Percentiles rank a stretch among this genome's conserved stretches.
Evolutionary conservation across 2,888 invertebrate genomes (phyloP).

Genomic region (Orthosia cruda): DNA sequence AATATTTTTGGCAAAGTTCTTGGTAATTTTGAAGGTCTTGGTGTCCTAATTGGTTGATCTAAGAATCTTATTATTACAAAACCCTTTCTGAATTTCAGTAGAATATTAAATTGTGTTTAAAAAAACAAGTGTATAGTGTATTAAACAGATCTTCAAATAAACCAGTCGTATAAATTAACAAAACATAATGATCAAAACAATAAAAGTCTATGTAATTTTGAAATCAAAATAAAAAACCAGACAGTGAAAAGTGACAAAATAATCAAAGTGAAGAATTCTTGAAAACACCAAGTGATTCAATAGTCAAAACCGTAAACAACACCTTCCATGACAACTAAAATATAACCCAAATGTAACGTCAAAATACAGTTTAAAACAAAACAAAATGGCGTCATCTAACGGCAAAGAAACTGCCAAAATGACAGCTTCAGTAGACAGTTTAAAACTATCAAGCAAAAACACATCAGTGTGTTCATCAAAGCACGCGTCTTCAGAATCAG

Average conservation of each 20-base stretch:
- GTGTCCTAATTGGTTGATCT: not conserved
- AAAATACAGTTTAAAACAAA: slow-evolving; percentile 38
- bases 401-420: slow-evolving; percentile 87
- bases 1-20: slow-evolving; percentile 12
- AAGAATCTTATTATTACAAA: not conserved
- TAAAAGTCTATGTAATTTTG: not conserved
- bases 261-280: not conserved
- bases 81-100: not conserved
- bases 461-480: slow-evolving; percentile 86
- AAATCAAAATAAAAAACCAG: not conserved
- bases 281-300: not conserved
- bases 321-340: not conserved
- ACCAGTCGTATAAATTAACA: not conserved
- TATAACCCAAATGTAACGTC: not conserved
- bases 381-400: slow-evolving; percentile 87
- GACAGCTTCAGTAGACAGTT: slow-evolving; percentile 88
- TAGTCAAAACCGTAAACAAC: not conserved
- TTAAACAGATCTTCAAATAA: not conserved
- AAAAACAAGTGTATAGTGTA: not conserved
- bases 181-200: not conserved
- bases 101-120: not conserved
- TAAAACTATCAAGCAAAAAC: slow-evolving; percentile 88
- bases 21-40: not conserved
- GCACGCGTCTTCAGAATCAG: slow-evolving; percentile 89
- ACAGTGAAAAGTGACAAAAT: not conserved